phyloP scores from a whole-genome alignment of 2,888 invertebrate species.

The Meloe dianella region DNA sequence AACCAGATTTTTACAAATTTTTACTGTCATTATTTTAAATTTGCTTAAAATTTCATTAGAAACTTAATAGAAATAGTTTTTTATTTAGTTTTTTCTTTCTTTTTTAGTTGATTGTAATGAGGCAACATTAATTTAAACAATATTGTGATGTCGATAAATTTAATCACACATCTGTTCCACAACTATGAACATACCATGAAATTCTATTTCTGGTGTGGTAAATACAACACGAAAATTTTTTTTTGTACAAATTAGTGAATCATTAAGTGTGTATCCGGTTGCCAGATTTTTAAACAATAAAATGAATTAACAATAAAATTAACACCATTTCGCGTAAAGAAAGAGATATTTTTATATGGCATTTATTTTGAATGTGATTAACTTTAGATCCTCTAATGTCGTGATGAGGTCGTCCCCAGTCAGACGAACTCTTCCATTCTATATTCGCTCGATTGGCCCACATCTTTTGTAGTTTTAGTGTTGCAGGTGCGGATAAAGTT shows the following conservation, averaged over 20 bases:
- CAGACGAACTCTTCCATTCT: no score
- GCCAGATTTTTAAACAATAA: no score
- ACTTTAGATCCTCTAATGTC: no score
- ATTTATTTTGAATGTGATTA: no score
- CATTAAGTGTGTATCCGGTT: slow-evolving; percentile 16
- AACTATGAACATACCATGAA: slow-evolving; percentile 12
- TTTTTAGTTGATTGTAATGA: neutral
- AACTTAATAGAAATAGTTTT: neutral
- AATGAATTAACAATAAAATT: no score
- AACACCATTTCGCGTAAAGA: no score
- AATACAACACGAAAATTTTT: neutral
- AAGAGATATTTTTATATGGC: no score
- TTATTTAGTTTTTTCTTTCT: neutral
- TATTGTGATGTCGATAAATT: neutral
- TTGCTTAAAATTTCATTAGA: neutral
- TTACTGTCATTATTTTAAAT: neutral
- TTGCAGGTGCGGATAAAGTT: no score
- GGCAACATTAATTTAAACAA: neutral
- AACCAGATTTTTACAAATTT: no score
- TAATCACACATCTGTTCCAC: slow-evolving; percentile 18
- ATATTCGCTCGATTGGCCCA: no score
- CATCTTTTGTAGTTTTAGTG: no score
- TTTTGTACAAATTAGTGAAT: slow-evolving; percentile 15
- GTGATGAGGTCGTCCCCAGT: no score
- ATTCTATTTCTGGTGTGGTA: slow-evolving; percentile 4